Evolutionary conservation across 2,888 invertebrate genomes (phyloP), one percentile per base, ranked within the genome.

Genomic region (Eristalis tenax): DNA sequence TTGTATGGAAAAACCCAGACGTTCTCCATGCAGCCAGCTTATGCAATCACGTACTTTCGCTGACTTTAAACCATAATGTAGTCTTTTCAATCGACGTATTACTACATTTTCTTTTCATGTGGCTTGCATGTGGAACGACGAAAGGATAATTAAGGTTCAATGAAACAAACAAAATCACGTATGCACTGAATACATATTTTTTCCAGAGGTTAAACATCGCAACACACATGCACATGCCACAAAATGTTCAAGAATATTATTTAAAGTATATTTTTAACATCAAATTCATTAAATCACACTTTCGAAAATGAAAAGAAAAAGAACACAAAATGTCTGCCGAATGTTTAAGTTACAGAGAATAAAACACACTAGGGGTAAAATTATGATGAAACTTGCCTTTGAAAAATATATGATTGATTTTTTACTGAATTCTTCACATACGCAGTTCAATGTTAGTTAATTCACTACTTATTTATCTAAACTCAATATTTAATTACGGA

Each of bases 291-390:
- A 2, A 50, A 50, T 50, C 79, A 71, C 70, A 61, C 23, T 81
- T 85, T 63, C 50, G 40, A 61, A 64, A 68, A 68, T 8, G 40
- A 50, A 64, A 68, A 68, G 63, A 56, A 32, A 10, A 10, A 11
- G 43, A n/a, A 35, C 56, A 85, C 84, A 85, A 85, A 77, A 85
- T 85, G 85, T 85, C 85, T 77, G 85, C 81, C 81, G 77, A 71
- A 28, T 64, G 63, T 22, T 59, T 10, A 59, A 61, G 15, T 32
- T 26, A 38, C 26, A 66, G 18, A 32, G 40, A 76, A 26, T 35
- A 69, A 57, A 22, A 8, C 18, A 50, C 50, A 64, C 5, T 6
- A 28, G 5, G 26, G 10, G 1, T 10, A 5, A 18, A 57, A 40
- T 11, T 35, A 2, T n/a, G 56, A 18, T 11, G 22, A 69, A 63